Percentiles rank a stretch among this genome's conserved stretches.
These are phyloP conservation scores for Euphonia xanthogaster DNA, from an alignment of 2,797 vertebrate genomes.

Conservation along the genomic window DNA sequence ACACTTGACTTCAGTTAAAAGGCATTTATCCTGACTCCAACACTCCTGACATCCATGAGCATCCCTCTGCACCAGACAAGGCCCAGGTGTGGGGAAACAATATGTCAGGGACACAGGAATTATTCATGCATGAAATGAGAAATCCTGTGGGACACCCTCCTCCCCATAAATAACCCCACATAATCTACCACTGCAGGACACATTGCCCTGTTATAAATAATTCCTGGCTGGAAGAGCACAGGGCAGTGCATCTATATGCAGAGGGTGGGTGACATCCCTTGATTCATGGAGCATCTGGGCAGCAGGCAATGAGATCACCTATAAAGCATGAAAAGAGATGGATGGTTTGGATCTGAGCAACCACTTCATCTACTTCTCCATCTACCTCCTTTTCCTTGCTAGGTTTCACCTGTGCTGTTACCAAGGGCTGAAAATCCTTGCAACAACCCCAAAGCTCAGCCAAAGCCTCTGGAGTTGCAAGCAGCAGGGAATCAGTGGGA, in stretches of 20 bases:
- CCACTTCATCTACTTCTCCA: background rate
- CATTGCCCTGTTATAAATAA: background rate
- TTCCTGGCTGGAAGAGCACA: background rate
- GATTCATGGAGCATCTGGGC: background rate
- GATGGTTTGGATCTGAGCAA: background rate
- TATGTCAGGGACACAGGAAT: background rate
- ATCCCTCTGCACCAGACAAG: background rate
- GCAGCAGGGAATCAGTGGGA: background rate
- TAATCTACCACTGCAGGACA: background rate
- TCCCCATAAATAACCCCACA: slow-evolving; percentile 29
- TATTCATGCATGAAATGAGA: slow-evolving; percentile 34
- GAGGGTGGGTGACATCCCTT: background rate
- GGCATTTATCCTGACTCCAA: background rate
- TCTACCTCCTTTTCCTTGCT: background rate
- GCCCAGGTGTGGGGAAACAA: background rate
- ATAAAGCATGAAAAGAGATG: background rate
- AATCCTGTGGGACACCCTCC: background rate
- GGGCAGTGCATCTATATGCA: background rate
- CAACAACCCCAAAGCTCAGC: background rate
- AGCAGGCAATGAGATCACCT: background rate
- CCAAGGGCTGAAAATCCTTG: rapidly evolving
- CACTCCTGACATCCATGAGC: background rate
- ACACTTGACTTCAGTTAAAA: background rate
- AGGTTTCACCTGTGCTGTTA: background rate
- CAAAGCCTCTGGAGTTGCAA: background rate